Evolutionary conservation across 2,888 invertebrate species (phyloP).

Genomic region (Lepetodrilus schrolli): DNA sequence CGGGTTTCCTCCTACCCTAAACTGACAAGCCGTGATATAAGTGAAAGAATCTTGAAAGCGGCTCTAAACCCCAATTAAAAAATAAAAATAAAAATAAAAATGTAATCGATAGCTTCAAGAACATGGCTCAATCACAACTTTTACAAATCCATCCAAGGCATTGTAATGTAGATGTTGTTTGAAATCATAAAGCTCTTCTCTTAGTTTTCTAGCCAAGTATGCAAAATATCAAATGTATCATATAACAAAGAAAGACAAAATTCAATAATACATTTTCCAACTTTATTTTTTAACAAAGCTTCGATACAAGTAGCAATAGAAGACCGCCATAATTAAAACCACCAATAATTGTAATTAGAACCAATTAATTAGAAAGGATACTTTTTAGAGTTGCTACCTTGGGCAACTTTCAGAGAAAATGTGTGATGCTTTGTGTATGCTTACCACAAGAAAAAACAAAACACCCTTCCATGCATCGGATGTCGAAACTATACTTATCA

Average conservation of each 20-base stretch:
- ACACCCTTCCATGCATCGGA: background rate
- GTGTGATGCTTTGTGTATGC: background rate
- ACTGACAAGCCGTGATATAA: no score
- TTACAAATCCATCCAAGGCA: no score
- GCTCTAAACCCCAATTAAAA: no score
- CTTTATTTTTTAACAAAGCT: constrained; percentile 43
- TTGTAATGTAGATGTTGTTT: no score
- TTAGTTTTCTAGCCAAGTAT: no score
- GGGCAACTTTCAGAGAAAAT: constrained; percentile 23
- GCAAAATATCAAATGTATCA: constrained; percentile 9
- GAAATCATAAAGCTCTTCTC: no score
- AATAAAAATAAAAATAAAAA: no score
- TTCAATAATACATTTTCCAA: constrained; percentile 11
- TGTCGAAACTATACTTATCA: no score
- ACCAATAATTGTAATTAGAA: constrained; percentile 34
- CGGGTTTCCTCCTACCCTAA: no score
- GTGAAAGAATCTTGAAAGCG: no score
- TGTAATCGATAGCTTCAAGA: no score
- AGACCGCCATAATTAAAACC: constrained; percentile 40
- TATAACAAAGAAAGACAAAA: background rate
- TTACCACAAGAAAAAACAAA: background rate
- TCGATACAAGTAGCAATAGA: constrained; percentile 43
- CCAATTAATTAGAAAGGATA: constrained; percentile 34
- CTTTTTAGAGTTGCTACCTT: constrained; percentile 40
- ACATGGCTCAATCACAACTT: no score